Conservation (phyloP, 2,113 vertebrate genomes). For the Chaetorhynchus papuensis region DNA sequence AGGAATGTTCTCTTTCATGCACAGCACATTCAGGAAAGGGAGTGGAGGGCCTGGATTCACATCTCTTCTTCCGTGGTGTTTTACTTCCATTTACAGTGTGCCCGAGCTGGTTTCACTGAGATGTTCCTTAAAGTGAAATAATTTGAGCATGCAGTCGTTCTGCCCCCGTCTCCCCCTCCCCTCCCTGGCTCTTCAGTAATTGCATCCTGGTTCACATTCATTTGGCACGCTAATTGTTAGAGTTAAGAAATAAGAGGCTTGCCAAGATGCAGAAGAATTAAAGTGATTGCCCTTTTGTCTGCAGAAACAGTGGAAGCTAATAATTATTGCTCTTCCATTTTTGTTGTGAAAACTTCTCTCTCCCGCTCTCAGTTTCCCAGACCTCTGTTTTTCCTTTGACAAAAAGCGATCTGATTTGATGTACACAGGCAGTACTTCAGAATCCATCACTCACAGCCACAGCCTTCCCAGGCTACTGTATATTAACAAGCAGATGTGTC, state of each 20-base stretch:
- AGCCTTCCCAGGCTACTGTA: neutral
- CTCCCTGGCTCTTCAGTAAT: neutral
- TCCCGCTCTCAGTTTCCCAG: neutral
- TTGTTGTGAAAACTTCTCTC: slow-evolving; percentile 9
- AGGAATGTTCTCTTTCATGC: neutral
- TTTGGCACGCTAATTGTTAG: neutral
- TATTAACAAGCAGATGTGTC: slow-evolving; percentile 19
- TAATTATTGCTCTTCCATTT: neutral
- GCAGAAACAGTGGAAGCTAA: slow-evolving; percentile 3
- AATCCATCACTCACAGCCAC: slow-evolving; percentile 19
- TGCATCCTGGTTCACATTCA: neutral
- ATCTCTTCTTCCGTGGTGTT: neutral
- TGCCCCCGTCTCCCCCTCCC: neutral
- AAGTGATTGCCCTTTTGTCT: slow-evolving; percentile 44
- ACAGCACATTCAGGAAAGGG: neutral
- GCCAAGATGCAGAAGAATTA: slow-evolving; percentile 11
- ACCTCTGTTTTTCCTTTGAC: neutral
- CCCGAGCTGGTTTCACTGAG: neutral
- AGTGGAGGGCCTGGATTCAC: neutral
- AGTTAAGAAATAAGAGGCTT: slow-evolving; percentile 21
- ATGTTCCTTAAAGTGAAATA: neutral
- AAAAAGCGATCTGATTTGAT: neutral
- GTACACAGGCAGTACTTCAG: neutral
- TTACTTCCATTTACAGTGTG: neutral
- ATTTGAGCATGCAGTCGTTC: neutral